phyloP scores from a whole-genome alignment of 2,797 vertebrate genomes.

The Chromis chromis region DNA sequence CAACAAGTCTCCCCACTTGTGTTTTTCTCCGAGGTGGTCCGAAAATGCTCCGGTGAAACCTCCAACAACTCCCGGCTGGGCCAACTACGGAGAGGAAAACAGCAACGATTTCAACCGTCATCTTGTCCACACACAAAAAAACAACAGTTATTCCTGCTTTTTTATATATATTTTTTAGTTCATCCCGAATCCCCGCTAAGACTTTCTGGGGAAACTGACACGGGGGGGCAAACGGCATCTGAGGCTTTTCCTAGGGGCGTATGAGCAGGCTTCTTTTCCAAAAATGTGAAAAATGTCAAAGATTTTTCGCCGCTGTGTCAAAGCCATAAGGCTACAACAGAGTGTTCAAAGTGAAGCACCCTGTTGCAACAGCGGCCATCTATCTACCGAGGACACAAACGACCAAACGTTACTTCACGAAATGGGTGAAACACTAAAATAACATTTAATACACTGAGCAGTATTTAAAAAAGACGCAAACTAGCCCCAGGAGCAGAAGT shows the following conservation, averaged over 20 bases:
- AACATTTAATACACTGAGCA: slow-evolving; percentile 51
- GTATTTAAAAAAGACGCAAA: slow-evolving; percentile 57
- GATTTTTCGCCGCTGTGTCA: slow-evolving; percentile 84
- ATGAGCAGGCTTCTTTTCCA: slow-evolving; percentile 81
- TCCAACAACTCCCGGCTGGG: slow-evolving; percentile 90
- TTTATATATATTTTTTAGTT: slow-evolving; percentile 46
- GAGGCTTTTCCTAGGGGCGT: slow-evolving; percentile 74
- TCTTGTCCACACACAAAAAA: slow-evolving; percentile 82
- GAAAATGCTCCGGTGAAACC: slow-evolving; percentile 92
- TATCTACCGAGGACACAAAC: slow-evolving; percentile 69
- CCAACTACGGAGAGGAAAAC: slow-evolving; percentile 89
- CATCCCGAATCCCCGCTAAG: slow-evolving; percentile 48
- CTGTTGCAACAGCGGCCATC: slow-evolving; percentile 83
- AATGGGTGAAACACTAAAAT: slow-evolving; percentile 52
- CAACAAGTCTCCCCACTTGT: slow-evolving; percentile 93
- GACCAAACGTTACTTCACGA: slow-evolving; percentile 61
- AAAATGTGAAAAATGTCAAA: slow-evolving; percentile 90
- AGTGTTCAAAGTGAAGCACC: slow-evolving; percentile 87
- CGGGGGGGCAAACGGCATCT: slow-evolving; percentile 67
- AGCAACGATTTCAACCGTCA: slow-evolving; percentile 89
- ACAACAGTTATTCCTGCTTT: slow-evolving; percentile 48
- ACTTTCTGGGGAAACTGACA: slow-evolving; percentile 51
- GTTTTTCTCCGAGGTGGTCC: slow-evolving; percentile 89
- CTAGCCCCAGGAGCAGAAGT: slow-evolving; percentile 68
- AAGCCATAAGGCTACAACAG: slow-evolving; percentile 77